phyloP scores from a whole-genome alignment of 92 coral and sea anemone genomes.

The Muricea muricata region DNA sequence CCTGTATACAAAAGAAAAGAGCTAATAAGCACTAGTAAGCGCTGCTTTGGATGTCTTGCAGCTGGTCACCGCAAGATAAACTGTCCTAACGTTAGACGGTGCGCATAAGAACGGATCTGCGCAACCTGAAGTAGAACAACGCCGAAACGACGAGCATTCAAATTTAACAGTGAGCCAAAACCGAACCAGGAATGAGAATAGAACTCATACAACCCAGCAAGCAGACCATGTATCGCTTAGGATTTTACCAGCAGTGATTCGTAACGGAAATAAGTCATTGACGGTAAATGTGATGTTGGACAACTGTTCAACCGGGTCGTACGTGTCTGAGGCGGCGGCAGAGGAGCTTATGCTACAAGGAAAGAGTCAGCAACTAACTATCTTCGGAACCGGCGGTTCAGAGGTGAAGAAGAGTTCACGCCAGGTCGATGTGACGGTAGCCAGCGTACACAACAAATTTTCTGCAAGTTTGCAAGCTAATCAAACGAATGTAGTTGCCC shows the following conservation, averaged over 20 bases:
- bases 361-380: conserved; percentile 14
- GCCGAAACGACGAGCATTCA: background rate
- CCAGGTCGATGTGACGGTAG: background rate
- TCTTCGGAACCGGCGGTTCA: conserved; percentile 25
- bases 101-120: background rate
- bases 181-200: background rate
- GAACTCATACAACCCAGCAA: conserved; percentile 25
- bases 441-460: background rate
- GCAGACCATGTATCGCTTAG: conserved; percentile 40
- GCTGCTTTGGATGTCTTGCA: conserved; percentile 55
- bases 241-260: conserved; percentile 52
- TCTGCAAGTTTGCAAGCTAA: too few relatives aligned
- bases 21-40: conserved; percentile 30
- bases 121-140: background rate
- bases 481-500: too few relatives aligned
- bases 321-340: conserved; percentile 55
- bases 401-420: conserved; percentile 8
- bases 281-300: conserved; percentile 70
- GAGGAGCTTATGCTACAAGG: conserved; percentile 60
- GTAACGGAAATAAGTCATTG: conserved; percentile 42
- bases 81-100: conserved; percentile 45
- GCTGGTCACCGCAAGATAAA: conserved; percentile 46
- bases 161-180: conserved; percentile 11
- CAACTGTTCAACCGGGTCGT: conserved; percentile 70
- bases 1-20: conserved; percentile 51